phyloP scores from a whole-genome alignment of 2,113 vertebrate species.

The Ageneiosus marmoratus region DNA sequence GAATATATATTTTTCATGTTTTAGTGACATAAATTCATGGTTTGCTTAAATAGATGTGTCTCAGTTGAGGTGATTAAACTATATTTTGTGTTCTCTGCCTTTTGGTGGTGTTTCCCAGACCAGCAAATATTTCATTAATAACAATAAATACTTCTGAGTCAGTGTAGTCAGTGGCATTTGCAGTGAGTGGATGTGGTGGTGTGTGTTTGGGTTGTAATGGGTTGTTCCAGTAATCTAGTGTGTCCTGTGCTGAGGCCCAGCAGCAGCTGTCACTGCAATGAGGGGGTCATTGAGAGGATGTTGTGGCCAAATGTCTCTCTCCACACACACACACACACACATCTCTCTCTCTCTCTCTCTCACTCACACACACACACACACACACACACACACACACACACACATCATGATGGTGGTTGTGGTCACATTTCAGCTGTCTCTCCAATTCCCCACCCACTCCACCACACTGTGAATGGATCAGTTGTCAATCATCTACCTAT shows the following conservation, averaged over 20 bases:
- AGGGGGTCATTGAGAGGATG: conserved; percentile 38
- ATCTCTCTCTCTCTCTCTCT: conserved; percentile 5
- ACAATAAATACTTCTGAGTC: background rate
- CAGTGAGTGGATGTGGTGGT: conserved; percentile 33
- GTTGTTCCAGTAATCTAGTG: conserved; percentile 48
- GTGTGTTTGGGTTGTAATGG: conserved; percentile 41
- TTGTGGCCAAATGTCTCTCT: conserved; percentile 12
- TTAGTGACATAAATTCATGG: background rate
- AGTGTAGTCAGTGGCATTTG: background rate
- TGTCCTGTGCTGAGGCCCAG: conserved; percentile 34
- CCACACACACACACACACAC: no score
- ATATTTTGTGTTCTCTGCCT: no score
- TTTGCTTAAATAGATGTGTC: no score
- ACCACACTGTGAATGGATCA: no score
- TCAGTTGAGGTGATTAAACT: no score
- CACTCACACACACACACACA: no score
- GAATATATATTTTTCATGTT: background rate
- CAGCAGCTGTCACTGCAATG: conserved; percentile 58
- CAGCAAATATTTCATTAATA: background rate
- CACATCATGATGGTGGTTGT: no score
- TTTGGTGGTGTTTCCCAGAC: background rate
- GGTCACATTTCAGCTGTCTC: no score
- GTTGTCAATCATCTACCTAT: no score
- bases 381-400: no score
- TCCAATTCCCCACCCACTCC: no score